phyloP scores from a whole-genome alignment of 2,113 vertebrate genomes.

The Actinemys pallida region DNA sequence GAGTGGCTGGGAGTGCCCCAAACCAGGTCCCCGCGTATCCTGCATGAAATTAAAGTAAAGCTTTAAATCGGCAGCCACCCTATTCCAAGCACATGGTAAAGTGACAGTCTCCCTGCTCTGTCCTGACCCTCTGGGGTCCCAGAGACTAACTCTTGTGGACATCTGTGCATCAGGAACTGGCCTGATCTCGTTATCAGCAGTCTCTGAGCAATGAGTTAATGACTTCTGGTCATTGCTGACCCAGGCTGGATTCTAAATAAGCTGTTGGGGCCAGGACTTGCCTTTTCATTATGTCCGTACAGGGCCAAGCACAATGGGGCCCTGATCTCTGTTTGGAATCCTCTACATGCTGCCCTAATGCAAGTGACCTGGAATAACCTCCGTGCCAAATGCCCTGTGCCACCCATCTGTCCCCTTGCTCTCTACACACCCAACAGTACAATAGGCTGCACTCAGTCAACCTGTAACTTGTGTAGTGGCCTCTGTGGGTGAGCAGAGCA shows the following conservation, averaged over 20 bases:
- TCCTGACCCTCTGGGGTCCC: neutral
- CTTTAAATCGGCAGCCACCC: neutral
- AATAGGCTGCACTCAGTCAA: neutral
- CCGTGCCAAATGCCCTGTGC: neutral
- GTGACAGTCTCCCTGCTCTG: neutral
- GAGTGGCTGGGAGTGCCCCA: neutral
- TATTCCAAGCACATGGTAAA: neutral
- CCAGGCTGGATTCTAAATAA: neutral
- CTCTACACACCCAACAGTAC: neutral
- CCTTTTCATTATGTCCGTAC: neutral
- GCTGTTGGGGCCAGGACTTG: neutral
- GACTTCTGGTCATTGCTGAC: neutral
- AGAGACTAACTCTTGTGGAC: neutral
- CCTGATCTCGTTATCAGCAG: too few species aligned
- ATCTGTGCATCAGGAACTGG: neutral
- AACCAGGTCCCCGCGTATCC: neutral
- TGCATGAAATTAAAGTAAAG: neutral
- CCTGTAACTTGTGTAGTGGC: too few species aligned
- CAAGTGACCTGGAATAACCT: neutral
- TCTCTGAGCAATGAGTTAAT: too few species aligned
- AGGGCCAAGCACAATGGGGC: neutral
- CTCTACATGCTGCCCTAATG: too few species aligned
- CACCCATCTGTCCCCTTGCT: neutral
- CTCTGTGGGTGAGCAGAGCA: too few species aligned
- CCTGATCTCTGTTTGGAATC: neutral